Evolutionary conservation across 2,113 vertebrate genomes (phyloP).

Genomic region (Ophthalmolycus amberensis): DNA sequence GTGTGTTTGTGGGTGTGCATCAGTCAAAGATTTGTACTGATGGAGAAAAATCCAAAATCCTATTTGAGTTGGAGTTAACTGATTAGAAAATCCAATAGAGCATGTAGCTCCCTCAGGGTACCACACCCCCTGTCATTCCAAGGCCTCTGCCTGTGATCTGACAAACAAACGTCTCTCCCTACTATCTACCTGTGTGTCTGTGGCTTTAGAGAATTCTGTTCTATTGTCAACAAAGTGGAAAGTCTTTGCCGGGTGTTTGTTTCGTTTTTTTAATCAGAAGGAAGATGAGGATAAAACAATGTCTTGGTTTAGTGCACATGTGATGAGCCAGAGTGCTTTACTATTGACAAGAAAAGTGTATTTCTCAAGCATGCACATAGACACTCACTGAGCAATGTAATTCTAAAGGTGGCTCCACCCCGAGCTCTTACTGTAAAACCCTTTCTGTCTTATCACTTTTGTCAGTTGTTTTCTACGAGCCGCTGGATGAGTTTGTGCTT

Average conservation of each 20-base stretch:
- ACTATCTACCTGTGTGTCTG: slow-evolving; percentile 21
- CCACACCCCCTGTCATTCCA: slow-evolving; percentile 63
- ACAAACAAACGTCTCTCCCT: slow-evolving; percentile 55
- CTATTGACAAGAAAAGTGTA: neutral
- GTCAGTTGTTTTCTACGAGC: neutral
- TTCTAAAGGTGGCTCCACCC: neutral
- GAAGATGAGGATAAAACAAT: neutral
- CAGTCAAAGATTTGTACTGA: neutral
- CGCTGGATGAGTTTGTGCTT: neutral
- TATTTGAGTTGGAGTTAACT: slow-evolving; percentile 58
- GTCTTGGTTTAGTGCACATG: neutral
- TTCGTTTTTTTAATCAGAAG: neutral
- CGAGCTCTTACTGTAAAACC: neutral
- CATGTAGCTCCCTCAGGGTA: slow-evolving; percentile 48
- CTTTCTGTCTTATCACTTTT: neutral
- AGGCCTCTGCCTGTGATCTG: slow-evolving; percentile 57
- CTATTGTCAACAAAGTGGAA: slow-evolving; percentile 1
- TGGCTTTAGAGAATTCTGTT: slow-evolving; percentile 10
- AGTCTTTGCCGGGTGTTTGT: neutral
- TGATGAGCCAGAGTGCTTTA: neutral
- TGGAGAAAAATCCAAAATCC: slow-evolving; percentile 38
- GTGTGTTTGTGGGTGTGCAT: slow-evolving; percentile 20
- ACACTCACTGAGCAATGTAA: neutral
- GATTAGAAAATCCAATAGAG: slow-evolving; percentile 48
- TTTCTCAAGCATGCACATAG: neutral